Base-by-base conservation (phyloP, 2,113 vertebrate genomes). In the Xerus inauris region DNA sequence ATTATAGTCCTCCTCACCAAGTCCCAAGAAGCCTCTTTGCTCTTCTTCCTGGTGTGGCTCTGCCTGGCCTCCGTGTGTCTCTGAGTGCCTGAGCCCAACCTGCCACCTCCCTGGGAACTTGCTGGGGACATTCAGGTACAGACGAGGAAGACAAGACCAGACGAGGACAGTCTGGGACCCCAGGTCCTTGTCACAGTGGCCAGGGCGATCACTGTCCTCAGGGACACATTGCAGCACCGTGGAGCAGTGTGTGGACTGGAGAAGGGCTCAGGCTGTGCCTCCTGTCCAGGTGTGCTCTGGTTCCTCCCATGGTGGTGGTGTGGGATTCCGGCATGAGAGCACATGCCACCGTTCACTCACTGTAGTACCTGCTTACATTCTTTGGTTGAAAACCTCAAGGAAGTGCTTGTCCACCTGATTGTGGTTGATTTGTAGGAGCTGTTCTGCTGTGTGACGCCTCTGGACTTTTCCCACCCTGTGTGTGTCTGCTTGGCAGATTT, bases 1-100 rank as follows among this genome's bases (percentile, higher is more conserved):
- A 0, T 8, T 5, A 51, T 42, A 10, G 7, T 42, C 59, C 24
- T 32, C 1, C 26, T 51, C 28, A 14, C 28, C 8, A 4, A 0
- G 11, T 11, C 59, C 32, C 24, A 6, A 12, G 49, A n/a, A 19
- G 30, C 7, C 16, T 47, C 40, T 4, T 0, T 17, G 4, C 19
- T 54, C 51, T 14, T 42, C 22, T 3, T 19, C 40, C 12, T 8
- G 0, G 40, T 2, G 6, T n/a, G 6, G 28, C 54, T 20, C 57
- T 24, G 20, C 7, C 67, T 26, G 6, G 35, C 26, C 14, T 71
- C 49, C 51, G 5, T 19, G 11, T 40, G 14, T 24, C 35, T 4
- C 47, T 24, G 6, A 38, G 20, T 10, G 28, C 14, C 40, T 6
- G 5, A 7, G 30, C 20, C 3, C 80, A 10, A n/a, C 8, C 24